phyloP scores from a whole-genome alignment of 2,888 invertebrate species.

The Pandemis cinnamomeana region DNA sequence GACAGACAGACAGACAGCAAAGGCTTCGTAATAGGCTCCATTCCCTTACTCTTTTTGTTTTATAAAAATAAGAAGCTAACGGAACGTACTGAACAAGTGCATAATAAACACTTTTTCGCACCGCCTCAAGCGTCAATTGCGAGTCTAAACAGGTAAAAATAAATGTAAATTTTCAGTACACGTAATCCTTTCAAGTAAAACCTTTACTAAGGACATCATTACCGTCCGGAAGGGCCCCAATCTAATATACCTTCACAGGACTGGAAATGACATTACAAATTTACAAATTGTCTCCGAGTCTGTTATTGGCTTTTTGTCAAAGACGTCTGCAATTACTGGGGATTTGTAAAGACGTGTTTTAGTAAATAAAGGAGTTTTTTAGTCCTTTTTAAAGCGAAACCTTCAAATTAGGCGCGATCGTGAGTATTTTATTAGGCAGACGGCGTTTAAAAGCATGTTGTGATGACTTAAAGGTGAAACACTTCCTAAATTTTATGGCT shows the following conservation, averaged over 20 bases:
- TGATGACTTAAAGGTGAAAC: neutral
- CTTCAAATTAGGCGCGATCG: neutral
- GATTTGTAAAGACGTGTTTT: constrained; percentile 21
- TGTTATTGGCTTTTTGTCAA: constrained; percentile 35
- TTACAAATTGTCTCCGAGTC: constrained; percentile 44
- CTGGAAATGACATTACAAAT: constrained; percentile 50
- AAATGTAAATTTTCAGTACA: constrained; percentile 43
- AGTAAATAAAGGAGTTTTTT: constrained; percentile 3
- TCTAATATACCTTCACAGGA: constrained; percentile 48
- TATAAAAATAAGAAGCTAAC: too few relatives aligned
- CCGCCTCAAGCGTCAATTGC: neutral
- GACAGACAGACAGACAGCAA: neutral
- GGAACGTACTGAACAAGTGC: neutral
- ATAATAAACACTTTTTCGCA: neutral
- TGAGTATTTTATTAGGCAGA: neutral
- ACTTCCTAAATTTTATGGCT: neutral
- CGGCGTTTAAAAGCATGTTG: neutral
- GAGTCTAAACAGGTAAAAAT: constrained; percentile 29
- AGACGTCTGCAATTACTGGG: constrained; percentile 32
- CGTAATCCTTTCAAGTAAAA: constrained; percentile 62
- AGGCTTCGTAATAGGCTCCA: neutral
- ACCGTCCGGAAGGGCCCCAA: constrained; percentile 56
- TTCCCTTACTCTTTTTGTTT: too few relatives aligned
- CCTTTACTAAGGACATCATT: constrained; percentile 55
- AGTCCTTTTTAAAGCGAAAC: neutral